Evolutionary conservation across 2,888 invertebrate genomes (phyloP).

Genomic region (Drosophila colorata): DNA sequence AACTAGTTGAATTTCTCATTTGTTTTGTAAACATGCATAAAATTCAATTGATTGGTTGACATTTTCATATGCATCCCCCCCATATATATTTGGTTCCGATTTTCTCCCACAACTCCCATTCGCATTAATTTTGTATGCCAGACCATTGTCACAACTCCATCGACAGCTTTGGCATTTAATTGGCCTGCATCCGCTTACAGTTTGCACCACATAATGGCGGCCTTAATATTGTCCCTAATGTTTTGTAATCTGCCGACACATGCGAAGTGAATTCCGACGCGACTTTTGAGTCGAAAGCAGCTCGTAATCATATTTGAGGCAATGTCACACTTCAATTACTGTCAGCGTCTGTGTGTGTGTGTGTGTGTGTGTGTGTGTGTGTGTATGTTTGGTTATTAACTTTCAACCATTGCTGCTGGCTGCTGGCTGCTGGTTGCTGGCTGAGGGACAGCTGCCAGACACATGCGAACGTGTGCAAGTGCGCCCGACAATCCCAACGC

Average conservation of each 20-base stretch:
- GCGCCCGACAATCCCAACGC: conserved; percentile 16
- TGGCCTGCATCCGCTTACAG: conserved; percentile 44
- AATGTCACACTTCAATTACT: conserved; percentile 76
- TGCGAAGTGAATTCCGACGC: not conserved
- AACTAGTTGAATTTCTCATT: not conserved
- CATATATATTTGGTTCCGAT: not conserved
- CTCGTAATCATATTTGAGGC: conserved; percentile 68
- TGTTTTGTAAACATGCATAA: not conserved
- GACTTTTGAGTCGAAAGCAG: conserved; percentile 25
- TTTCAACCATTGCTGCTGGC: conserved; percentile 59
- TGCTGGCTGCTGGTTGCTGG: conserved; percentile 7
- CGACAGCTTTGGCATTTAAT: conserved; percentile 48
- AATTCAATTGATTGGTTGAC: not conserved
- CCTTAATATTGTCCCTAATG: conserved; percentile 2
- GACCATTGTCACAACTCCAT: conserved; percentile 24
- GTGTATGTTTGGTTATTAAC: conserved; percentile 64
- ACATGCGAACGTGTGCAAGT: conserved; percentile 63
- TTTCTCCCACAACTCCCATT: not conserved
- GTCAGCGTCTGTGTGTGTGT: conserved; percentile 59
- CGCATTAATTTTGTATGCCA: not conserved
- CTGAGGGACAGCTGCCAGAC: conserved; percentile 62
- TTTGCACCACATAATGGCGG: conserved; percentile 36
- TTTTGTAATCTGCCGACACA: conserved; percentile 55
- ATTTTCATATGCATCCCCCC: not conserved
- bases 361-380: conserved; percentile 53